Base-by-base conservation (phyloP, 1,140 invertebrate species). In the Aphelenchoides besseyi region DNA sequence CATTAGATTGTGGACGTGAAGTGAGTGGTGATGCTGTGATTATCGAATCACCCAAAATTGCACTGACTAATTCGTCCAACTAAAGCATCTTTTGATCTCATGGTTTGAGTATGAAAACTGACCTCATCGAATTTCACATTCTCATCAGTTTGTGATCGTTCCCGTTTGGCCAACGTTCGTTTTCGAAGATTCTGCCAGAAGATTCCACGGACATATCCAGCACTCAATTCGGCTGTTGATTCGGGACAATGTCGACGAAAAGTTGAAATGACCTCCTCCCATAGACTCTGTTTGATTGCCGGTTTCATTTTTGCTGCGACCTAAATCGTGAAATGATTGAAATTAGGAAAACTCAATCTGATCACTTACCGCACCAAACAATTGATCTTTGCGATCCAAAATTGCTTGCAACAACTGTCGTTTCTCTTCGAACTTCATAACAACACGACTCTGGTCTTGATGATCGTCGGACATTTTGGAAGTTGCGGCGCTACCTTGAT, bases 361-460 rank as follows among this genome's bases (percentile, higher is more conserved):
- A 48, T 12, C 12, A 48, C 41, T 12, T 23, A 48, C 41, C 63
- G 63, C 16, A 0, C 63, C 63, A 29, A 66, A 66, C 0, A 66
- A 33, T 1, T 33, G 32, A 2, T 66, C 63, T 66, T 66, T 66
- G 41, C 63, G 63, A 8, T 66, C 63, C 16, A 12, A 35, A 53
- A 66, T 66, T 18, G 63, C 30, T 32, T 35, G 16, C 1, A 66
- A 32, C 1, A 66, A 33, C 26, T 23, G 36, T n/a, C 63, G 16
- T 53, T 66, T 66, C 63, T 66, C 63, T 32, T 66, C 63, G 63
- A 66, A 66, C 32, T 66, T 66, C 63, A 66, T 66, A 12, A 66
- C 36, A 18, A 66, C 63, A 1, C 63, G 63, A 1, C 18, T 18
- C 3, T 66, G 63, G 28, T 61, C 59, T 16, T 12, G 23, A 23